Base-by-base conservation (phyloP, 2,797 vertebrate genomes). In the Limosa lapponica region DNA sequence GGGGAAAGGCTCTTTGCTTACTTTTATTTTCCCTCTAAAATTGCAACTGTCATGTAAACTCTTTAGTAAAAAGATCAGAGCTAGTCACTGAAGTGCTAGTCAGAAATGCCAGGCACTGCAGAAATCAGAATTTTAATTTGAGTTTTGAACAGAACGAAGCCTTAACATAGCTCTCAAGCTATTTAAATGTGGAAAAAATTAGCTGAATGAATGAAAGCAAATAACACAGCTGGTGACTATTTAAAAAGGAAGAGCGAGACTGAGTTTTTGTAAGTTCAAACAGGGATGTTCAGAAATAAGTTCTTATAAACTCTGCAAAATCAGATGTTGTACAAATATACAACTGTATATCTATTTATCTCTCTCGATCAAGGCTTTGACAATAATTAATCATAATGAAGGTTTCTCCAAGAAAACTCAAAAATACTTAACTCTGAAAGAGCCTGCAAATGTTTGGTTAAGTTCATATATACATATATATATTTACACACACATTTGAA, bases 191-290 rank as follows among this genome's bases (percentile, higher is more conserved):
- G 82, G 87, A 64, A 64, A 73, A 94, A 96, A 96, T 82, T 89
- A 96, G 72, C 62, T 71, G 86, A 96, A 94, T 84, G 90, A 97
- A 95, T 87, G 83, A 91, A 95, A 94, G 89, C 93, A 96, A 96
- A 90, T 75, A 95, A 94, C 95, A 95, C 94, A 97, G 95, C 93
- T 96, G 96, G 83, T 32, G 80, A 73, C 87, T 97, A 90, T 91
- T 89, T 89, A 82, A 81, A 93, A 96, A 92, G 36, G 30, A 88
- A 86, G 82, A 96, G 69, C 7, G 32, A 90, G 90, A 83, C 61
- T 74, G 80, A 75, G 66, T 65, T 93, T 89, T 83, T 88, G 5
- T 89, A 92, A 89, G 87, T 93, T 94, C 89, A 93, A 91, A 90
- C 39, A 41, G 78, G 64, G 66, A 82, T 72, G 18, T 89, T 89